These are phyloP conservation scores for Odontomachus brunneus DNA, from an alignment of 1,140 invertebrate species.

Conservation along the genomic window DNA sequence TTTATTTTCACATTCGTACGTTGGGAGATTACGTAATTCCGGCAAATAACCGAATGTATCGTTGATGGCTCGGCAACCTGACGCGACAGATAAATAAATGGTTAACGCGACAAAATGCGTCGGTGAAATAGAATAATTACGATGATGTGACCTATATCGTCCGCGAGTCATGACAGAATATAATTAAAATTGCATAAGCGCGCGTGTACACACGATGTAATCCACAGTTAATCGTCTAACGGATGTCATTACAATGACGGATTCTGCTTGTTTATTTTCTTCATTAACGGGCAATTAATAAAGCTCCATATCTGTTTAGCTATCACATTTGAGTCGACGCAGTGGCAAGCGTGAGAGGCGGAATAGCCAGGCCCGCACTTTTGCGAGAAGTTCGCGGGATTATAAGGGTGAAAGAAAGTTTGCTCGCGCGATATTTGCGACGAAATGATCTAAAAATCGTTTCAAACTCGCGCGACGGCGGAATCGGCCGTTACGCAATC, in stretches of 20 bases:
- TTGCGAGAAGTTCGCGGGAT: background rate
- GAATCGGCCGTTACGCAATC: constrained; percentile 32
- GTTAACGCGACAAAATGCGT: constrained; percentile 36
- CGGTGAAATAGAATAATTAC: constrained; percentile 32
- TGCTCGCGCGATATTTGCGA: constrained; percentile 6
- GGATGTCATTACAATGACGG: constrained; percentile 33
- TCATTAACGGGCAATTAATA: constrained; percentile 24
- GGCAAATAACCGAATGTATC: constrained; percentile 32
- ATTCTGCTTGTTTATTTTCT: constrained; percentile 41
- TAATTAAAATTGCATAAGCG: constrained; percentile 44
- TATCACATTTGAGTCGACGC: background rate
- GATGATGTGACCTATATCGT: background rate
- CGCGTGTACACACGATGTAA: constrained; percentile 4
- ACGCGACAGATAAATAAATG: constrained; percentile 43
- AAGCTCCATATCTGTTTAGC: constrained; percentile 32
- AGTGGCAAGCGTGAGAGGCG: background rate
- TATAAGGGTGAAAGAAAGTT: constrained; percentile 2
- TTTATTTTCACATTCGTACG: constrained; percentile 1
- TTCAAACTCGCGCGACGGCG: constrained; percentile 18
- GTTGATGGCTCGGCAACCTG: constrained; percentile 16
- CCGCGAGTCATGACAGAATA: constrained; percentile 30
- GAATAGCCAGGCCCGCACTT: no score
- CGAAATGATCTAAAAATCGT: constrained; percentile 48
- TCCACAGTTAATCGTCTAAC: constrained; percentile 46
- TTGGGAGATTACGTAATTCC: constrained; percentile 31